Evolutionary conservation across 2,888 invertebrate species (phyloP).

Genomic region (Perdita meconis): DNA sequence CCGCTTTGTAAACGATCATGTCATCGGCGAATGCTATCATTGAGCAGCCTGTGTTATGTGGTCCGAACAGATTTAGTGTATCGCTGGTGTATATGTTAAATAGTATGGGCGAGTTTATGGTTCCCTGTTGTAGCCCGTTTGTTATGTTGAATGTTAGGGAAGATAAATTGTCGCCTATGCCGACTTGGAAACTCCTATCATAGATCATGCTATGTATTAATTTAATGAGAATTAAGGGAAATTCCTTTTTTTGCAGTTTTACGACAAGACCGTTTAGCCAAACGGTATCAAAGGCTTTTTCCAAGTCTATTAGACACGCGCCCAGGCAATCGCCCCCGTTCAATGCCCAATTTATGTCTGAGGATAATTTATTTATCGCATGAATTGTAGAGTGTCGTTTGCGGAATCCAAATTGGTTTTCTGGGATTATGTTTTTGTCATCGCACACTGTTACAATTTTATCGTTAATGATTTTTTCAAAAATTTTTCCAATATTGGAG

Average conservation of each 20-base stretch:
- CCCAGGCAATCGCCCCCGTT: constrained; percentile 13
- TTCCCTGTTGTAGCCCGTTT: constrained; percentile 58
- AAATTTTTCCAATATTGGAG: constrained; percentile 47
- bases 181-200: constrained; percentile 24
- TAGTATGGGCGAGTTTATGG: constrained; percentile 43
- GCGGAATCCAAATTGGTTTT: constrained; percentile 45
- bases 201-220: constrained; percentile 38
- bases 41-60: neutral
- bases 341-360: constrained; percentile 22
- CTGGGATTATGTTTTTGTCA: constrained; percentile 18
- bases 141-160: neutral
- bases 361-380: constrained; percentile 40
- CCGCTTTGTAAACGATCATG: constrained; percentile 24
- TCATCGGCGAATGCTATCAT: constrained; percentile 52
- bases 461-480: constrained; percentile 47
- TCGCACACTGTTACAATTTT: constrained; percentile 1
- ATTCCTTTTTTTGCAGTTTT: constrained; percentile 29
- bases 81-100: constrained; percentile 33
- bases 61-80: constrained; percentile 1
- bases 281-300: constrained; percentile 57
- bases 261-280: constrained; percentile 44
- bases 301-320: constrained; percentile 47
- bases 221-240: constrained; percentile 22
- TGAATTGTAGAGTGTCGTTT: constrained; percentile 43
- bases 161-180: neutral